A percentile compares a stretch with the other conserved stretches of the same genome.
Evolutionary conservation across 2,113 vertebrate species (phyloP).

Genomic region (Hyperopisus bebe): DNA sequence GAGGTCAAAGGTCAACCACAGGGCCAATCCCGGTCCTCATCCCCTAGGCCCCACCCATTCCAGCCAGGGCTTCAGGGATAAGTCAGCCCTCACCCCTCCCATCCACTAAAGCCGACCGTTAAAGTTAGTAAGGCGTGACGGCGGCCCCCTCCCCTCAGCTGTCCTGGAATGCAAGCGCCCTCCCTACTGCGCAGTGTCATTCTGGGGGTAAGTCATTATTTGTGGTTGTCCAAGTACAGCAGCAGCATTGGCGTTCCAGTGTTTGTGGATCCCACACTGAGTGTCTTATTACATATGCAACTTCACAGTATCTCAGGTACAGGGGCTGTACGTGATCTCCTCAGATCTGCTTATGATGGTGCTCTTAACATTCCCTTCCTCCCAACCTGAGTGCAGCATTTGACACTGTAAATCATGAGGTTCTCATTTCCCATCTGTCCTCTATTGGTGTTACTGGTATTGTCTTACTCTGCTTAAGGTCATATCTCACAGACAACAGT

Average conservation of each 20-base stretch:
- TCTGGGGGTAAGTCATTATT: constrained; percentile 34
- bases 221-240: constrained; percentile 44
- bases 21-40: background rate
- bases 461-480: background rate
- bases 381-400: background rate
- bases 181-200: background rate
- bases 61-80: constrained; percentile 22
- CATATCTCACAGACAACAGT: background rate
- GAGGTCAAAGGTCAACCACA: background rate
- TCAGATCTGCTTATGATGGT: background rate
- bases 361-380: background rate
- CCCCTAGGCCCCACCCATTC: background rate
- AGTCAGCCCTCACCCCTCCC: constrained; percentile 13
- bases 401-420: background rate
- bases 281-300: constrained; percentile 34
- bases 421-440: background rate
- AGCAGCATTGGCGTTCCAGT: constrained; percentile 10
- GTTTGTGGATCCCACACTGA: constrained; percentile 18
- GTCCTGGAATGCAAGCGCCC: background rate
- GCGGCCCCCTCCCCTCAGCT: constrained; percentile 22
- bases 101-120: constrained; percentile 35
- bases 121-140: constrained; percentile 41
- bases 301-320: background rate
- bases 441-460: background rate
- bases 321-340: background rate